A percentile compares a stretch with the other conserved stretches of the same genome.
Evolutionary conservation across 2,797 vertebrate genomes (phyloP).

Genomic region (Euthynnus affinis): DNA sequence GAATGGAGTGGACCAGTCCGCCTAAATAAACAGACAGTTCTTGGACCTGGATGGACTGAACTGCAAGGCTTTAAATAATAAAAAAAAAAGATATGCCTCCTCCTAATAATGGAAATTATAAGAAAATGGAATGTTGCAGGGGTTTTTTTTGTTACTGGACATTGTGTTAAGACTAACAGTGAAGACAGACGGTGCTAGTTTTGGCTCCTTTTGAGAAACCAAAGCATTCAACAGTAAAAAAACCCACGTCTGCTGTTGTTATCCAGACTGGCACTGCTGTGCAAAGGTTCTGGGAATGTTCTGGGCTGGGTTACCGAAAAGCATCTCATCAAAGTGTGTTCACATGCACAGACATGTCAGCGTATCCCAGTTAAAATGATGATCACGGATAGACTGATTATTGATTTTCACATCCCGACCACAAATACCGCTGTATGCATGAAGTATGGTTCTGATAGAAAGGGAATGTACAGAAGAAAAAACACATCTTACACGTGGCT

Average conservation of each 20-base stretch:
- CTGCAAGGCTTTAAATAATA: constrained; percentile 18
- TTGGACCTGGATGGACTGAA: constrained; percentile 58
- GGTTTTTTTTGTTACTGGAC: constrained; percentile 55
- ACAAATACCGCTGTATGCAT: constrained; percentile 10
- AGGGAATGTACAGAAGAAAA: constrained; percentile 37
- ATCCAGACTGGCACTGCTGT: constrained; percentile 70
- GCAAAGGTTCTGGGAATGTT: constrained; percentile 73
- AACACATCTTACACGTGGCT: not conserved
- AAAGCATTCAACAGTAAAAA: constrained; percentile 61
- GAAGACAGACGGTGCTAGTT: constrained; percentile 66
- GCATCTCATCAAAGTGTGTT: constrained; percentile 48
- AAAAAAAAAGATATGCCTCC: constrained; percentile 68
- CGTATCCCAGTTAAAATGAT: constrained; percentile 24
- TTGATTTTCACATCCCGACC: constrained; percentile 36
- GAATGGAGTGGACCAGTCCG: constrained; percentile 64
- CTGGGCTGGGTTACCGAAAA: constrained; percentile 52
- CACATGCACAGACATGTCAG: constrained; percentile 32
- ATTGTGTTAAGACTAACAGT: constrained; percentile 71
- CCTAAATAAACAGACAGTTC: constrained; percentile 72
- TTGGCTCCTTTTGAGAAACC: constrained; percentile 69
- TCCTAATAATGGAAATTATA: constrained; percentile 66
- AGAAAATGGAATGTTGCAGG: constrained; percentile 60
- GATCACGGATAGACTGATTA: constrained; percentile 17
- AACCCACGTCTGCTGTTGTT: constrained; percentile 51
- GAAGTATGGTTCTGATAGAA: constrained; percentile 3